A percentile compares a stretch with the other conserved stretches of the same genome.
phyloP scores from a whole-genome alignment of 37 sponge, comb jelly and placozoan genomes.

The Bolinopsis microptera region DNA sequence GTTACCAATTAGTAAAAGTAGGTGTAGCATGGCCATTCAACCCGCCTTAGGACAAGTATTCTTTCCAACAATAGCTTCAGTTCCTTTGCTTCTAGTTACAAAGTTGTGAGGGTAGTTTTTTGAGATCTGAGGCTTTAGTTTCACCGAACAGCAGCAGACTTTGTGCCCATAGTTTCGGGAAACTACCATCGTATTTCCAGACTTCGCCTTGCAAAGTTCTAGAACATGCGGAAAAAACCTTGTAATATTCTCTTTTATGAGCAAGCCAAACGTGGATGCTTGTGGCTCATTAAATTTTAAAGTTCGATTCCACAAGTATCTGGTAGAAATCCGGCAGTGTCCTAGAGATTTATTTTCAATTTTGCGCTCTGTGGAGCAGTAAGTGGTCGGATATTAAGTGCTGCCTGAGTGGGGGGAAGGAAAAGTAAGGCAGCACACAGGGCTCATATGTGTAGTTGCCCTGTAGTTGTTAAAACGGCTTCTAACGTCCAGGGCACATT shows the following conservation, averaged over 20 bases:
- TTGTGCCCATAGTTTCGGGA: background rate
- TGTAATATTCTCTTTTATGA: background rate
- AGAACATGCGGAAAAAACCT: background rate
- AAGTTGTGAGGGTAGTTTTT: background rate
- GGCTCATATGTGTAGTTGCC: conserved; percentile 46
- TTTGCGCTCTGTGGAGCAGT: background rate
- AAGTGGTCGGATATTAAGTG: background rate
- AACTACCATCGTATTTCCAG: background rate
- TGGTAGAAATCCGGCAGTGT: background rate
- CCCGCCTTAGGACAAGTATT: background rate
- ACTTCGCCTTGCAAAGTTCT: background rate
- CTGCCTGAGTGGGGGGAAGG: background rate
- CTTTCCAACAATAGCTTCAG: background rate
- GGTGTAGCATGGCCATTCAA: background rate
- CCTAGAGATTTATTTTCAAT: background rate
- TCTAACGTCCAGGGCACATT: conserved; percentile 15
- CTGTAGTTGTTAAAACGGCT: conserved; percentile 1
- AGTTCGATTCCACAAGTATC: background rate
- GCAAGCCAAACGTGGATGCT: background rate
- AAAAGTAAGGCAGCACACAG: background rate
- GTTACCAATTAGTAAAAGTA: background rate
- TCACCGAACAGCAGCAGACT: background rate
- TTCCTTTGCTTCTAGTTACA: background rate
- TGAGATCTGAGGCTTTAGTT: background rate
- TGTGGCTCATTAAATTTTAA: background rate